Conservation (phyloP, 2,888 invertebrate species). For the Coremacera marginata region DNA sequence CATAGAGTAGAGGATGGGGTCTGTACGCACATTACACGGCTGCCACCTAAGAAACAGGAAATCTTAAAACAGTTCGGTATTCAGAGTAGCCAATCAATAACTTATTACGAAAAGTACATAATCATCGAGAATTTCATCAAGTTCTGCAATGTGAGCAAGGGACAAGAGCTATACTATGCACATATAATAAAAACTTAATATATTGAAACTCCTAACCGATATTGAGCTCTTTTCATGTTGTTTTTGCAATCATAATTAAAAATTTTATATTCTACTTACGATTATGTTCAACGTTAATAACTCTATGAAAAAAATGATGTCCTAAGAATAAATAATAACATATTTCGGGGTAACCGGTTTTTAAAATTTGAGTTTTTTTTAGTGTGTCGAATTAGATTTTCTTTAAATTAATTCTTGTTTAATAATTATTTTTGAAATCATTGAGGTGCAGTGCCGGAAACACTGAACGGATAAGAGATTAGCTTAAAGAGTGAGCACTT, state of each 20-base stretch:
- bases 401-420: too few relatives aligned
- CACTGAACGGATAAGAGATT: too few relatives aligned
- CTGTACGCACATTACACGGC: conserved; percentile 67
- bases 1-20: conserved; percentile 68
- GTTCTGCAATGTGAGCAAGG: conserved; percentile 70
- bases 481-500: too few relatives aligned
- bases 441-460: too few relatives aligned
- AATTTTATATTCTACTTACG: background rate
- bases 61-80: conserved; percentile 70
- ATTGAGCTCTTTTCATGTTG: conserved; percentile 13
- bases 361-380: too few relatives aligned
- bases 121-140: conserved; percentile 70
- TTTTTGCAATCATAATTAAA: background rate
- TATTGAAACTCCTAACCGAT: background rate
- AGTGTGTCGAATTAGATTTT: too few relatives aligned
- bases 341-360: too few relatives aligned
- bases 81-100: conserved; percentile 69
- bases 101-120: conserved; percentile 69
- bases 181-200: background rate
- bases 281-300: background rate
- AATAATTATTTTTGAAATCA: too few relatives aligned
- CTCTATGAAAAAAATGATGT: background rate
- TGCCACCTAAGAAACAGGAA: conserved; percentile 69
- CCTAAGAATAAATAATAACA: too few relatives aligned
- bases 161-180: conserved; percentile 16